These are phyloP conservation scores for Sabatieria punctata DNA, from an alignment of 2,888 invertebrate genomes.

Conservation along the genomic window DNA sequence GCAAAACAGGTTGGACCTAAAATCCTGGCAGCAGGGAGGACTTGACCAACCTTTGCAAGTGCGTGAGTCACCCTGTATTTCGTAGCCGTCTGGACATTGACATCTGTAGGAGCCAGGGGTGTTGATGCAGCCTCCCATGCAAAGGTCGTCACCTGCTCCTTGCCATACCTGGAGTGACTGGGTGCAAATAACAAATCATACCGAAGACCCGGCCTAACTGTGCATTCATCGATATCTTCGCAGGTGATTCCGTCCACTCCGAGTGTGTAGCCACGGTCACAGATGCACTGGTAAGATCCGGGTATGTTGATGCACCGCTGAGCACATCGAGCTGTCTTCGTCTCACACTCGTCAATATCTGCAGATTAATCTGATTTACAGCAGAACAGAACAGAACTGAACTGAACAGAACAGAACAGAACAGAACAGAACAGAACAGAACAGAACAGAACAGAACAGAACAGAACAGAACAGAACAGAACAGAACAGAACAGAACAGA, in stretches of 20 bases:
- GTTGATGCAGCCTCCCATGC: constrained; percentile 31
- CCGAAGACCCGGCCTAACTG: constrained; percentile 49
- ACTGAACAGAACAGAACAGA: background rate
- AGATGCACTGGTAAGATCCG: constrained; percentile 71
- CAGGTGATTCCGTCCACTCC: constrained; percentile 50
- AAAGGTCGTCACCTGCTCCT: constrained; percentile 28
- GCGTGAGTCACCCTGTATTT: constrained; percentile 23
- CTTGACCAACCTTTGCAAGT: constrained; percentile 45
- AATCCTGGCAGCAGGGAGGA: background rate
- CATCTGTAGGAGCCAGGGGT: constrained; percentile 27
- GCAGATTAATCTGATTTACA: constrained; percentile 16
- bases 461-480: too few species aligned
- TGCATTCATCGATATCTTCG: constrained; percentile 67
- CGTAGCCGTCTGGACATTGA: constrained; percentile 27
- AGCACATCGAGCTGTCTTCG: constrained; percentile 46
- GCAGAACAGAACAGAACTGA: background rate
- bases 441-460: too few species aligned
- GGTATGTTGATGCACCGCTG: constrained; percentile 76
- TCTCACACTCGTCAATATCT: constrained; percentile 53
- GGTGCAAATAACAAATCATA: constrained; percentile 40
- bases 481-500: too few species aligned
- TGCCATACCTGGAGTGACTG: too few species aligned
- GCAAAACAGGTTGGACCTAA: constrained; percentile 7
- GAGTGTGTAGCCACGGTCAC: constrained; percentile 62
- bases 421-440: too few species aligned